Percentiles rank a stretch among this genome's conserved stretches.
Conservation (phyloP, 1,140 invertebrate genomes). For the Platorchestia sp. region DNA sequence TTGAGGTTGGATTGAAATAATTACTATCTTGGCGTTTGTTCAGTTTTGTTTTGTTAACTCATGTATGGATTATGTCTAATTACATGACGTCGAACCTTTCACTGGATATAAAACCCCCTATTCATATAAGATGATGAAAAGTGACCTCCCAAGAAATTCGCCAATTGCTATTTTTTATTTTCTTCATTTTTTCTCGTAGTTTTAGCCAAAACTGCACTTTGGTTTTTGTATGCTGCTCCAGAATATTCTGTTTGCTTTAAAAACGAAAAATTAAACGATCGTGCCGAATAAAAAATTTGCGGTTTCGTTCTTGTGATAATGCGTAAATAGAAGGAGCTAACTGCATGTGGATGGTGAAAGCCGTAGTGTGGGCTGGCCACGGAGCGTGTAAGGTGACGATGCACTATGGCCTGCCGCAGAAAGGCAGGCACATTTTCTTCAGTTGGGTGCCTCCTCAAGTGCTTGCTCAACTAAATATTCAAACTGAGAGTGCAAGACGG, state of each 20-base stretch:
- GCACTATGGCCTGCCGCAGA: not conserved
- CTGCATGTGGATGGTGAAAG: not conserved
- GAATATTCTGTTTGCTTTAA: no score
- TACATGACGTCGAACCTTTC: not conserved
- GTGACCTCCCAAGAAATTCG: not conserved
- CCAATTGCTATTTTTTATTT: not conserved
- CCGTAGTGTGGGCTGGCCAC: not conserved
- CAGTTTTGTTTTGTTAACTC: not conserved
- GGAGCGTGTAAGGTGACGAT: conserved; percentile 37
- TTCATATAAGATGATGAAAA: not conserved
- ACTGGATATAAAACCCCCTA: not conserved
- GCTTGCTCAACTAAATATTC: conserved; percentile 54
- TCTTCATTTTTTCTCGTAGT: not conserved
- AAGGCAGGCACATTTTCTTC: conserved; percentile 46
- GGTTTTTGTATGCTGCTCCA: not conserved
- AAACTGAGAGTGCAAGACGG: conserved; percentile 51
- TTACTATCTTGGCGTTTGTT: not conserved
- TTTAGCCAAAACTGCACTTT: not conserved
- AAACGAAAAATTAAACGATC: no score
- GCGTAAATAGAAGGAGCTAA: not conserved
- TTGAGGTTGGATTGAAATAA: not conserved
- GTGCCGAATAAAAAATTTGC: no score
- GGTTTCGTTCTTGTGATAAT: not conserved
- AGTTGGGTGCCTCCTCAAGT: conserved; percentile 50
- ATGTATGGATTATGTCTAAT: not conserved